Evolutionary conservation across 2,113 vertebrate species (phyloP).

Genomic region (Lophius piscatorius): DNA sequence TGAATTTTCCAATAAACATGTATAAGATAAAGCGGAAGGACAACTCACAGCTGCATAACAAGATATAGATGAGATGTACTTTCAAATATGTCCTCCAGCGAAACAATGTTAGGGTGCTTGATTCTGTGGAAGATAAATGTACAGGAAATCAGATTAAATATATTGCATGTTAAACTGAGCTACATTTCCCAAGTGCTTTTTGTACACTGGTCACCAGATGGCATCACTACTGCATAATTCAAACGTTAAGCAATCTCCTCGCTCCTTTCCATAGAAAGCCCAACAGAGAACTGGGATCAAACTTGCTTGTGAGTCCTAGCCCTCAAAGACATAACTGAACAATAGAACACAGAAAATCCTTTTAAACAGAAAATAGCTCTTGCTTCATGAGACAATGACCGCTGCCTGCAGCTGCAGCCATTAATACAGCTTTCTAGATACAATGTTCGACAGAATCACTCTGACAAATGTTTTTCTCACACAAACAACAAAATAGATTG

Average conservation of each 20-base stretch:
- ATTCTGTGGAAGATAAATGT: conserved; percentile 80
- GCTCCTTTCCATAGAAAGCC: background rate
- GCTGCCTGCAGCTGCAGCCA: too few relatives aligned
- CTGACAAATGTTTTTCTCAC: too few relatives aligned
- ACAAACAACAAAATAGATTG: too few relatives aligned
- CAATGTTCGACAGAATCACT: background rate
- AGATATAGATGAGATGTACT: conserved; percentile 95
- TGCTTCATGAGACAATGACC: background rate
- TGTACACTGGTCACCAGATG: conserved; percentile 56
- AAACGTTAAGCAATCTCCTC: conserved; percentile 4
- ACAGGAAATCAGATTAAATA: conserved; percentile 7
- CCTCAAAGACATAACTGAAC: background rate
- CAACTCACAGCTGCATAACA: conserved; percentile 98
- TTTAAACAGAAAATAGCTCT: background rate
- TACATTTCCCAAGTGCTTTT: conserved; percentile 9
- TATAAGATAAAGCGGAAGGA: background rate
- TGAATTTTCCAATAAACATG: background rate
- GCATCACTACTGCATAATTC: conserved; percentile 54
- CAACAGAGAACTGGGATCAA: conserved; percentile 9
- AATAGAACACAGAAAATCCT: background rate
- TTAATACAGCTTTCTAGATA: background rate
- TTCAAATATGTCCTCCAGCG: conserved; percentile 98
- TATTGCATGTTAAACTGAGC: background rate
- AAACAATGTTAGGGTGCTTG: conserved; percentile 96
- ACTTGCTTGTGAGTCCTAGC: background rate